A percentile compares a stretch with the other conserved stretches of the same genome.
These are phyloP conservation scores for Myotis pilosus DNA, from an alignment of 2,797 vertebrate species.

Conservation along the genomic window DNA sequence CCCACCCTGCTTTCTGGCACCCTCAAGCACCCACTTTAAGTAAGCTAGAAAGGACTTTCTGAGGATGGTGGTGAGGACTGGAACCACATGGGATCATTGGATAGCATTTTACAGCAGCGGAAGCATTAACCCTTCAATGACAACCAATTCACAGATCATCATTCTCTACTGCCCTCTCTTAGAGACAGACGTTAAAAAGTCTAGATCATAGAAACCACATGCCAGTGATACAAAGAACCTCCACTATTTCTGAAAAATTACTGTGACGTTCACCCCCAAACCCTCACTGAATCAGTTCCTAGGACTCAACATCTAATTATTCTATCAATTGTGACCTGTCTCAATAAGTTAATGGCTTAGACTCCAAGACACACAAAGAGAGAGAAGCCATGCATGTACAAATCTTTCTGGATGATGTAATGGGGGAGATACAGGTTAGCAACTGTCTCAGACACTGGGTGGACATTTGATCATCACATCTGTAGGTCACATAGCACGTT, in stretches of 20 bases:
- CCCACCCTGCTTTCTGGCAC: neutral
- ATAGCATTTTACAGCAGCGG: neutral
- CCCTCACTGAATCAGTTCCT: neutral
- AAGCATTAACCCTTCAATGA: neutral
- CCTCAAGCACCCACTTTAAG: neutral
- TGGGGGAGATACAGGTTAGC: neutral
- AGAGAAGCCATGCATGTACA: no score
- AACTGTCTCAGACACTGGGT: rapidly evolving
- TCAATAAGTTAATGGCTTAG: neutral
- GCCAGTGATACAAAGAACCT: neutral
- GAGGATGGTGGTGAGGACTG: neutral
- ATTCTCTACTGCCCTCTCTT: neutral
- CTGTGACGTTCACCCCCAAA: neutral
- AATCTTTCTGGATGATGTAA: no score
- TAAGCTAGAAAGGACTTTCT: neutral
- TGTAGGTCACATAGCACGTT: neutral
- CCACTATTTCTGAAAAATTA: neutral
- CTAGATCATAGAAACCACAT: neutral
- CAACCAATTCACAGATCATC: neutral
- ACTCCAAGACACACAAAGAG: neutral
- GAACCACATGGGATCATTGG: rapidly evolving
- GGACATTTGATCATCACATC: no score
- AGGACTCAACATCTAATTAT: neutral
- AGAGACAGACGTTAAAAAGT: neutral
- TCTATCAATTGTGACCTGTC: neutral